Base-by-base conservation (phyloP, 1,140 invertebrate genomes). In the Aethina tumida region DNA sequence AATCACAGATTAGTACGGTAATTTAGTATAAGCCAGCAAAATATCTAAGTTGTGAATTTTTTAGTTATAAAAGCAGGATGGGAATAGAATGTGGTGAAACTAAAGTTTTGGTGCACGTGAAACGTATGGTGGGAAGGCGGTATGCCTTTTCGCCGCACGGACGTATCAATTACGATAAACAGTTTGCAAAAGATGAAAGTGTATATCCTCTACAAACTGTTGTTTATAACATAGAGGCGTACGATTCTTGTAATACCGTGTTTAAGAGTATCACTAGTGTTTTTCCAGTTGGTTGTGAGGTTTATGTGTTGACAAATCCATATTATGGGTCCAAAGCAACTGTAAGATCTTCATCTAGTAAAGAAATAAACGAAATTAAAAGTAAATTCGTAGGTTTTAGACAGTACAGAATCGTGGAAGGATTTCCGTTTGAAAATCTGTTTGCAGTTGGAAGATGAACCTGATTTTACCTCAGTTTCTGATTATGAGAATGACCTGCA, bases 321-420 rank as follows among this genome's bases (percentile, higher is more conserved):
- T 77, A 86, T 62, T 93, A 90, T 62, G 90, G 88, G 8, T 73
- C 73, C 30, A 68, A 75, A 51, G 87, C 80, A 27, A 73, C 78
- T 50, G 84, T 89, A 48, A 43, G 45, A 45, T 14, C 3, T 10
- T 10, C 6, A 21, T 17, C 13, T 36, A 18, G 7, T 7, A 33
- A 33, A 18, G 5, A 17, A 7, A 18, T 21, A 33, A 18, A 20
- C 8, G 10, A 33, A 1, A 35, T 16, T 25, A 28, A 26, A 10
- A 19, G 8, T 32, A 37, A 5, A 38, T 39, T 46, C 33, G 34
- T 44, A 59, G 49, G 41, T 58, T 28, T 14, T 55, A 63, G 68
- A 65, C 64, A 45, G 55, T 62, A 47, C 24, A 22, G 45, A 53
- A 37, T 25, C 29, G 4, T n/a, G 44, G 12, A 55, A 53, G 39